A percentile compares a stretch with the other conserved stretches of the same genome.
These are phyloP conservation scores for Carassius auratus DNA, from an alignment of 2,113 vertebrate species.

Conservation along the genomic window DNA sequence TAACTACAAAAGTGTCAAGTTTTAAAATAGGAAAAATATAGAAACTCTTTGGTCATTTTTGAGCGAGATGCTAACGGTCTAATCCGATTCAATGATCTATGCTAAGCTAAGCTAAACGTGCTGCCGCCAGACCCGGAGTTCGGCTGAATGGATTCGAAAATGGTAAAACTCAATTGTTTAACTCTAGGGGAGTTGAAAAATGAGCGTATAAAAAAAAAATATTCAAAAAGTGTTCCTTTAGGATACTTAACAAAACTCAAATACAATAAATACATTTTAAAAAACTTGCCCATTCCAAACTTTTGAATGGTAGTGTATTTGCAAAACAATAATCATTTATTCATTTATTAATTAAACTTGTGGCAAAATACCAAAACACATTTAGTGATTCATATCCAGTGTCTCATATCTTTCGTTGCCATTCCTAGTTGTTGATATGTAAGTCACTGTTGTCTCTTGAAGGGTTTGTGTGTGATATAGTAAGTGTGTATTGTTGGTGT, in stretches of 20 bases:
- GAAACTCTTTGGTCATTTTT: too few species aligned
- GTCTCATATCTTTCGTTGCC: background rate
- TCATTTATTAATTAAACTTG: background rate
- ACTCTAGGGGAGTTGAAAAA: too few species aligned
- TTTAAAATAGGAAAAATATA: too few species aligned
- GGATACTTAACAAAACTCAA: background rate
- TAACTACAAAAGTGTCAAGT: too few species aligned
- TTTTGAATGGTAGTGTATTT: background rate
- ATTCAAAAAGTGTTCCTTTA: too few species aligned
- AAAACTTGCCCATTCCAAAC: background rate
- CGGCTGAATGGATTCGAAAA: too few species aligned
- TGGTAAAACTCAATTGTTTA: too few species aligned
- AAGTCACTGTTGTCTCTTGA: background rate
- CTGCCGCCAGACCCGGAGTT: too few species aligned
- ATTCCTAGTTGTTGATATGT: background rate
- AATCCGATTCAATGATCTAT: too few species aligned
- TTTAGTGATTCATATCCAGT: background rate
- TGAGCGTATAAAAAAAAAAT: too few species aligned
- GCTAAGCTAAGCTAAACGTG: too few species aligned
- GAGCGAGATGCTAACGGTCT: too few species aligned
- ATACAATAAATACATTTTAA: background rate
- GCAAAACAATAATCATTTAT: background rate
- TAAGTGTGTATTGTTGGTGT: slow-evolving; percentile 30
- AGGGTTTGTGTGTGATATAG: background rate
- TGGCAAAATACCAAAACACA: background rate